A percentile compares a stretch with the other conserved stretches of the same genome.
These are phyloP conservation scores for Opisthograptis luteolata DNA, from an alignment of 2,888 invertebrate species.

Conservation along the genomic window DNA sequence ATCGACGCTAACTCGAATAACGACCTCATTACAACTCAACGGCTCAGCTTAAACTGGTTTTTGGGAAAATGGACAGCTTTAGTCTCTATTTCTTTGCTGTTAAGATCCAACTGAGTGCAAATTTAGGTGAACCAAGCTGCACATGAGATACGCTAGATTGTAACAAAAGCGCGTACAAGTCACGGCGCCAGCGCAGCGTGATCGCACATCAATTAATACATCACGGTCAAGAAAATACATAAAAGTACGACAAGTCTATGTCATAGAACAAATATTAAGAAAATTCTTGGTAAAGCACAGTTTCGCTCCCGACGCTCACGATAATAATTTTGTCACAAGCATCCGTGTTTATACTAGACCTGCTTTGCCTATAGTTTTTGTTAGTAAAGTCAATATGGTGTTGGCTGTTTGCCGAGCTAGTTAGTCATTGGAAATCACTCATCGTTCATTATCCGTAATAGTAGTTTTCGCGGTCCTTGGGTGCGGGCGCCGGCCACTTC, in stretches of 20 bases:
- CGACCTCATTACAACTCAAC: slow-evolving; percentile 37
- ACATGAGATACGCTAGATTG: background rate
- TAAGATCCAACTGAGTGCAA: slow-evolving; percentile 12
- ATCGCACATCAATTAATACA: slow-evolving; percentile 55
- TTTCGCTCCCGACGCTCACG: slow-evolving; percentile 36
- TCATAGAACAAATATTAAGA: slow-evolving; percentile 44
- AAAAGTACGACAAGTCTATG: slow-evolving; percentile 48
- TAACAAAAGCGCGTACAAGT: slow-evolving; percentile 28
- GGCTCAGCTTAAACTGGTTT: slow-evolving; percentile 20
- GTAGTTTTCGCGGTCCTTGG: slow-evolving; percentile 50
- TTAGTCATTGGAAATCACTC: slow-evolving; percentile 69
- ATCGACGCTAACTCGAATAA: slow-evolving; percentile 35
- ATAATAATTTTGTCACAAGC: slow-evolving; percentile 43
- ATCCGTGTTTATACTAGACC: slow-evolving; percentile 53
- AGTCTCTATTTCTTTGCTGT: slow-evolving; percentile 7
- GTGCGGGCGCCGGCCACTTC: slow-evolving; percentile 52
- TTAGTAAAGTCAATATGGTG: slow-evolving; percentile 64
- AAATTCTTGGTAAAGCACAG: slow-evolving; percentile 39
- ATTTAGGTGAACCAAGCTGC: background rate
- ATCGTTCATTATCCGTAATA: slow-evolving; percentile 60
- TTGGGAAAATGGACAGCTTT: slow-evolving; percentile 9
- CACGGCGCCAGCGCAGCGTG: slow-evolving; percentile 53
- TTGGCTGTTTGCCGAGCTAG: slow-evolving; percentile 65
- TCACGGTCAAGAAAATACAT: slow-evolving; percentile 55
- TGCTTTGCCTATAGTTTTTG: slow-evolving; percentile 50